phyloP scores from a whole-genome alignment of 2,797 vertebrate genomes.

The Sebastes diploproa region DNA sequence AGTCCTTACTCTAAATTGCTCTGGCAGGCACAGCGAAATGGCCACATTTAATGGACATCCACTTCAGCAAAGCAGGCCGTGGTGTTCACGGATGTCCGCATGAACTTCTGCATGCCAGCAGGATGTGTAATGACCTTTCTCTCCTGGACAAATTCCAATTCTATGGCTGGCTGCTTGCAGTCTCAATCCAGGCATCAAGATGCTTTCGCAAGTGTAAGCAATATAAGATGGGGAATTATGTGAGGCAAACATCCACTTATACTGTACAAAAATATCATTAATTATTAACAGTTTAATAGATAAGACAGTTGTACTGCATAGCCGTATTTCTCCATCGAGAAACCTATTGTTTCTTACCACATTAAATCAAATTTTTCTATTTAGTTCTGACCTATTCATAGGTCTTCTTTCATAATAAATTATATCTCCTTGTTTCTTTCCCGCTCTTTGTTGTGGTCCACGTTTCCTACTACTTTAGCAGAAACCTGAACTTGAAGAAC shows the following conservation, averaged over 20 bases:
- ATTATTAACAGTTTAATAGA: neutral
- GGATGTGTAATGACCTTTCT: slow-evolving; percentile 64
- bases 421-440: neutral
- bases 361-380: neutral
- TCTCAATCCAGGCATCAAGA: slow-evolving; percentile 6
- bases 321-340: neutral
- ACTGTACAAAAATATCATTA: neutral
- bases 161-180: slow-evolving; percentile 43
- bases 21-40: neutral
- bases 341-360: neutral
- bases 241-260: slow-evolving; percentile 18
- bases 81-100: slow-evolving; percentile 43
- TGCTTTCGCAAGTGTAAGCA: slow-evolving; percentile 20
- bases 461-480: neutral
- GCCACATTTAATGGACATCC: slow-evolving; percentile 16
- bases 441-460: neutral
- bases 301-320: neutral
- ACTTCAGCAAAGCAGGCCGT: neutral
- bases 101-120: slow-evolving; percentile 45
- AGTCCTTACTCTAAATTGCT: slow-evolving; percentile 5
- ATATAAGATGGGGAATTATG: slow-evolving; percentile 6
- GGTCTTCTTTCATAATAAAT: neutral
- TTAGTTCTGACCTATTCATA: neutral
- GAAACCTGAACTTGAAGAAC: neutral
- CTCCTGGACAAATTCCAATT: slow-evolving; percentile 48